Base-by-base conservation (phyloP, 2,797 vertebrate genomes). In the Neosilurus hyrtlii region DNA sequence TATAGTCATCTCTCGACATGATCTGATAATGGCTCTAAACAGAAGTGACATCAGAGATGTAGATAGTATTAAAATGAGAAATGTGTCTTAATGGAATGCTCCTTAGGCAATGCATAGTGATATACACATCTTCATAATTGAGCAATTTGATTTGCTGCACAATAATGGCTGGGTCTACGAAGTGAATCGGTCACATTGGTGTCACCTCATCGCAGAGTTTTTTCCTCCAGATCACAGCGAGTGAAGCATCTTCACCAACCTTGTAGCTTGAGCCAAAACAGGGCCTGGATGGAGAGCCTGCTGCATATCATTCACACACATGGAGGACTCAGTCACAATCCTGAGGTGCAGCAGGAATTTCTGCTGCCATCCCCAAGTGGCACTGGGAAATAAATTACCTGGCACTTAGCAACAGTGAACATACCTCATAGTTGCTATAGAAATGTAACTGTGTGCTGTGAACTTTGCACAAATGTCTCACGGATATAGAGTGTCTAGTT, bases 361-460 rank as follows among this genome's bases (percentile, higher is more conserved):
- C 89, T 84, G 80, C 84, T 84, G 85, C 89, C 88, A 88, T 89
- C 83, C 86, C 81, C 88, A 84, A 89, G 85, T 54, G 87, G 88
- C 87, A 63, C 88, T 89, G 91, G 87, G 89, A 86, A 87, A 91
- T 87, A 91, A 87, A 90, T 89, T 90, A 90, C 90, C 89, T 88
- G 88, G 89, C 90, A 89, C 91, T 91, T 92, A 90, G 91, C 91
- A 92, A 93, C 93, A 88, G 89, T 90, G 89, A 91, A 89, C 90
- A 90, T 90, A 92, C 91, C 90, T 91, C 91, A 85, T 85, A 88
- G 92, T 94, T 93, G 93, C 92, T 92, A 92, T 89, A 85, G 90
- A 92, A 92, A 93, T 90, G 86, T 88, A 88, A 89, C 86, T 86
- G 87, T 87, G 92, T 90, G 91, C 89, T 79, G 82, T 88, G 86